These are phyloP conservation scores for Plotosus lineatus DNA, from an alignment of 2,113 vertebrate genomes.

Conservation along the genomic window DNA sequence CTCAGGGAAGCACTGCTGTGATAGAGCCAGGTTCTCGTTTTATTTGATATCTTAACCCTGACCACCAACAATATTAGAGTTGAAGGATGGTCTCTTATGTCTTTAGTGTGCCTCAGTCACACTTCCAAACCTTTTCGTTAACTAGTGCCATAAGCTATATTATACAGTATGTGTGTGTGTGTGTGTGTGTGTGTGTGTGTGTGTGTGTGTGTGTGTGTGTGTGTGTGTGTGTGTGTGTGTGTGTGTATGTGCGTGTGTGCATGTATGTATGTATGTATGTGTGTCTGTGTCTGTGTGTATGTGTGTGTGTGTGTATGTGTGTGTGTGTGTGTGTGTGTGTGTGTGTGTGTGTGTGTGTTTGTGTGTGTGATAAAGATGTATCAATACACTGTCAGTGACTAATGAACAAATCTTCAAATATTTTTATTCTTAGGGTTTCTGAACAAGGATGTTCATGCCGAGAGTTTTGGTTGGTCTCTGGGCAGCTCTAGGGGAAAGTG, in stretches of 20 bases:
- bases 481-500: background rate
- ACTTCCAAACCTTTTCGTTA: background rate
- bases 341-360: background rate
- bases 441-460: background rate
- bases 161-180: conserved; percentile 16
- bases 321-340: conserved; percentile 1
- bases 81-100: background rate
- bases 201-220: background rate
- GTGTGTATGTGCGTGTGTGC: conserved; percentile 3
- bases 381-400: conserved; percentile 9
- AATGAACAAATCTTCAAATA: background rate
- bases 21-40: conserved; percentile 24
- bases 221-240: conserved; percentile 1
- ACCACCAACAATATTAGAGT: conserved; percentile 10
- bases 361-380: conserved; percentile 10
- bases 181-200: background rate
- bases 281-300: too few relatives aligned
- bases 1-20: conserved; percentile 44
- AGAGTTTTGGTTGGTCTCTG: background rate
- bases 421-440: background rate
- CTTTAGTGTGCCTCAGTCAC: background rate
- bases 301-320: background rate
- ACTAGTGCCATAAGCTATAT: background rate
- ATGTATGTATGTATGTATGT: background rate
- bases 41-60: conserved; percentile 4